phyloP scores from a whole-genome alignment of 2,888 invertebrate genomes.

The Opisthograptis luteolata region DNA sequence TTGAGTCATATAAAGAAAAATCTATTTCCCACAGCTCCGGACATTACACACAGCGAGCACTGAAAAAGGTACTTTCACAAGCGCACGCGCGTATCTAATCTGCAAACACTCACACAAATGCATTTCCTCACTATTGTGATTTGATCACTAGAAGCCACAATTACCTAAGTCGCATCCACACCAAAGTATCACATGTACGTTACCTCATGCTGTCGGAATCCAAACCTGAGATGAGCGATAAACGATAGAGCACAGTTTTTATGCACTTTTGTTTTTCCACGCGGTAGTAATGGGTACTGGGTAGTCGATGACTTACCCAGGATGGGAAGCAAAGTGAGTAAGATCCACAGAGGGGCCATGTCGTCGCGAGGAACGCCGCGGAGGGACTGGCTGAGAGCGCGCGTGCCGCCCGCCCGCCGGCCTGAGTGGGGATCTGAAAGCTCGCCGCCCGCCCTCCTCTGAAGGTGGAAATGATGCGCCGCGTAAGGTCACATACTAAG shows the following conservation, averaged over 20 bases:
- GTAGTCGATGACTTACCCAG: slow-evolving; percentile 70
- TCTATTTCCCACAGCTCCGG: slow-evolving; percentile 61
- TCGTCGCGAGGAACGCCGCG: slow-evolving; percentile 76
- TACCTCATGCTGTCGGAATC: slow-evolving; percentile 15
- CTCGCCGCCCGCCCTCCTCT: slow-evolving; percentile 69
- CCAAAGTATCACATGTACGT: slow-evolving; percentile 13
- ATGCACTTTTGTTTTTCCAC: slow-evolving; percentile 38
- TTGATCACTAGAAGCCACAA: slow-evolving; percentile 12
- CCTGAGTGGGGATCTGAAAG: slow-evolving; percentile 60
- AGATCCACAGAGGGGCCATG: slow-evolving; percentile 80
- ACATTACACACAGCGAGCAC: slow-evolving; percentile 52
- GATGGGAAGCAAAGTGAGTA: slow-evolving; percentile 77
- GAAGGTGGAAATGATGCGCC: slow-evolving; percentile 21
- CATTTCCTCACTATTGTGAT: slow-evolving; percentile 41
- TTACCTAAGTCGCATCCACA: slow-evolving; percentile 1
- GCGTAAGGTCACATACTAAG: slow-evolving; percentile 23
- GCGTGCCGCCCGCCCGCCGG: slow-evolving; percentile 58
- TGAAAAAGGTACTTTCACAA: slow-evolving; percentile 50
- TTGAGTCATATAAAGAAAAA: slow-evolving; percentile 34
- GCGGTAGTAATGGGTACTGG: slow-evolving; percentile 29
- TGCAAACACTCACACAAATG: slow-evolving; percentile 48
- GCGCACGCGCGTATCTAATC: slow-evolving; percentile 45
- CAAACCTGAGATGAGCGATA: slow-evolving; percentile 41
- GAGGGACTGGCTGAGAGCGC: slow-evolving; percentile 64
- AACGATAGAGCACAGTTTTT: slow-evolving; percentile 47